A percentile compares a stretch with the other conserved stretches of the same genome.
Evolutionary conservation across 2,113 vertebrate genomes (phyloP).

Genomic region (Willisornis vidua): DNA sequence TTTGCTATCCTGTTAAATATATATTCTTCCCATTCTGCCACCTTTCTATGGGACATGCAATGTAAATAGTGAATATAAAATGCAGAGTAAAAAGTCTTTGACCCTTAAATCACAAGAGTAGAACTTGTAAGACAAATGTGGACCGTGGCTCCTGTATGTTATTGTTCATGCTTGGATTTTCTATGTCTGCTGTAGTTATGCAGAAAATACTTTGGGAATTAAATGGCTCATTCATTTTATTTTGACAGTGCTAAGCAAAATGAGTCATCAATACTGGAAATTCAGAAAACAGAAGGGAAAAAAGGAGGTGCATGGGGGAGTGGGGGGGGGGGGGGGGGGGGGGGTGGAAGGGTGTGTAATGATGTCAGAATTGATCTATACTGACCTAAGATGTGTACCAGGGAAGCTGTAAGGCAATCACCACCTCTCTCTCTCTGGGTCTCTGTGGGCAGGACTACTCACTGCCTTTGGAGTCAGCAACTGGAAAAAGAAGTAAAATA

Average conservation of each 20-base stretch:
- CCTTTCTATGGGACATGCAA: neutral
- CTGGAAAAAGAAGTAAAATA: neutral
- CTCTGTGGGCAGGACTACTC: neutral
- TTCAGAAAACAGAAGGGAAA: neutral
- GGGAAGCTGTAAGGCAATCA: neutral
- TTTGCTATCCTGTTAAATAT: neutral
- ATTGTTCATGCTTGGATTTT: neutral
- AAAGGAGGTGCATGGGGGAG: fast-evolving
- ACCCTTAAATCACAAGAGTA: neutral
- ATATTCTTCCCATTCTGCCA: neutral
- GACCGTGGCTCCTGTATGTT: fast-evolving
- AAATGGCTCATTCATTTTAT: neutral
- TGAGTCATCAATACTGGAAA: neutral
- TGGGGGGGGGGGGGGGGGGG: neutral
- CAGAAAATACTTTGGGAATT: neutral
- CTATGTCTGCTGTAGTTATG: neutral
- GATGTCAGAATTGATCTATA: neutral
- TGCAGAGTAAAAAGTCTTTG: neutral
- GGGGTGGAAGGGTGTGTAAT: too few relatives aligned
- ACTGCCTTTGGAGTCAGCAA: neutral
- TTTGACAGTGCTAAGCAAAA: neutral
- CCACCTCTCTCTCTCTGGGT: neutral
- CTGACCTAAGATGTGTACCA: neutral
- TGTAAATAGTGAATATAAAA: neutral
- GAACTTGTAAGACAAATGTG: fast-evolving